These are phyloP conservation scores for Cottus gobio DNA, from an alignment of 2,113 vertebrate species.

Conservation along the genomic window DNA sequence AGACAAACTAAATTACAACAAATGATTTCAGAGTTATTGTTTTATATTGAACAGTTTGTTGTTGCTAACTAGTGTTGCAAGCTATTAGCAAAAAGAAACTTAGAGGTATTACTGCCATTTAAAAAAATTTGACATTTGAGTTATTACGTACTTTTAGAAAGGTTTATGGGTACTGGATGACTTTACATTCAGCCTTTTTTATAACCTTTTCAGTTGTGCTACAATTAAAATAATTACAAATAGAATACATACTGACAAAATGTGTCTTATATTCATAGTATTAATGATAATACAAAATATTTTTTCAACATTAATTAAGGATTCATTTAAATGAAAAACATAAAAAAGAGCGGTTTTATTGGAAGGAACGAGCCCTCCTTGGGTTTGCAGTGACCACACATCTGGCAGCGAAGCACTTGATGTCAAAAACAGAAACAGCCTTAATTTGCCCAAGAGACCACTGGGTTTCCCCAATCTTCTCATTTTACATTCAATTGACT, in stretches of 20 bases:
- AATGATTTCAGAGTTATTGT: neutral
- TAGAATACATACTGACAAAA: neutral
- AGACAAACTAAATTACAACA: neutral
- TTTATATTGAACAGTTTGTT: neutral
- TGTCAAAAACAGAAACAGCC: constrained; percentile 11
- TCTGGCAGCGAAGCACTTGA: neutral
- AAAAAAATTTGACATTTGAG: neutral
- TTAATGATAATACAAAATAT: neutral
- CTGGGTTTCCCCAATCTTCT: neutral
- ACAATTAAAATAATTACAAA: neutral
- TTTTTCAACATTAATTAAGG: neutral
- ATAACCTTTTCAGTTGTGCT: neutral
- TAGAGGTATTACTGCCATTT: neutral
- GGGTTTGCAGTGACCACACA: constrained; percentile 19
- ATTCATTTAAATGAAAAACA: neutral
- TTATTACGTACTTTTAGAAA: neutral
- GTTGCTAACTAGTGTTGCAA: neutral
- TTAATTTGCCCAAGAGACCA: neutral
- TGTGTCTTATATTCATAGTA: neutral
- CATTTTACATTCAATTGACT: constrained; percentile 10
- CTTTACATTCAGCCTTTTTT: neutral
- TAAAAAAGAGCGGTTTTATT: neutral
- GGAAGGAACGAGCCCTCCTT: neutral
- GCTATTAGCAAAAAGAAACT: neutral
- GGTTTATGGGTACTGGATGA: neutral